phyloP scores from a whole-genome alignment of 2,888 invertebrate genomes.

The Ectropis crepuscularia region DNA sequence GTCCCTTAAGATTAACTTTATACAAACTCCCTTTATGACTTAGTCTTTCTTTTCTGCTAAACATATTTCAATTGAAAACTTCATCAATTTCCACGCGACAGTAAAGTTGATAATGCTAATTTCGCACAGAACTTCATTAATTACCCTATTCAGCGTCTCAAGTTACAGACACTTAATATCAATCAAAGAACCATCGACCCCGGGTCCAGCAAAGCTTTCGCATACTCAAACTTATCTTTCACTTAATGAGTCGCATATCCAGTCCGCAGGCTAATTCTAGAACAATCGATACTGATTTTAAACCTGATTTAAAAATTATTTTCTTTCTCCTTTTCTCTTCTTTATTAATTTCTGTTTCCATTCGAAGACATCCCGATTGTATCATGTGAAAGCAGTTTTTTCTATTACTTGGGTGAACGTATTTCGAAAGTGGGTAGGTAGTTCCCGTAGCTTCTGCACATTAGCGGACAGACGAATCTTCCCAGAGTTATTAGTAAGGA shows the following conservation, averaged over 20 bases:
- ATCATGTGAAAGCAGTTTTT: neutral
- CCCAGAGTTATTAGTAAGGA: too few species aligned
- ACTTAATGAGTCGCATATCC: conserved; percentile 7
- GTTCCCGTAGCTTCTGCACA: too few species aligned
- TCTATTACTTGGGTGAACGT: too few species aligned
- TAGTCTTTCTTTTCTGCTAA: too few species aligned
- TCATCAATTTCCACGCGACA: conserved; percentile 9
- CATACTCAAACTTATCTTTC: conserved; percentile 15
- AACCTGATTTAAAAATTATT: too few species aligned
- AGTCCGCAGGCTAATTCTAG: neutral
- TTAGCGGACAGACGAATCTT: too few species aligned
- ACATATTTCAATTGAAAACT: too few species aligned
- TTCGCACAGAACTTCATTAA: conserved; percentile 1
- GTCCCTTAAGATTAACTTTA: too few species aligned
- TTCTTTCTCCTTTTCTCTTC: too few species aligned
- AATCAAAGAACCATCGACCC: conserved; percentile 11
- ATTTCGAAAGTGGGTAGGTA: too few species aligned
- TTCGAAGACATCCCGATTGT: neutral
- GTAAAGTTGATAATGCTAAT: neutral
- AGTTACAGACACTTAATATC: conserved; percentile 5
- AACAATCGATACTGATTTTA: neutral
- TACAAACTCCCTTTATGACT: too few species aligned
- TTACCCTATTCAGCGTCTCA: conserved; percentile 2
- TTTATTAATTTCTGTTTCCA: too few species aligned
- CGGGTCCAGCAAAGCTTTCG: conserved; percentile 2